Evolutionary conservation across 2,888 invertebrate species (phyloP).

Genomic region (Drosophila neotestacea): DNA sequence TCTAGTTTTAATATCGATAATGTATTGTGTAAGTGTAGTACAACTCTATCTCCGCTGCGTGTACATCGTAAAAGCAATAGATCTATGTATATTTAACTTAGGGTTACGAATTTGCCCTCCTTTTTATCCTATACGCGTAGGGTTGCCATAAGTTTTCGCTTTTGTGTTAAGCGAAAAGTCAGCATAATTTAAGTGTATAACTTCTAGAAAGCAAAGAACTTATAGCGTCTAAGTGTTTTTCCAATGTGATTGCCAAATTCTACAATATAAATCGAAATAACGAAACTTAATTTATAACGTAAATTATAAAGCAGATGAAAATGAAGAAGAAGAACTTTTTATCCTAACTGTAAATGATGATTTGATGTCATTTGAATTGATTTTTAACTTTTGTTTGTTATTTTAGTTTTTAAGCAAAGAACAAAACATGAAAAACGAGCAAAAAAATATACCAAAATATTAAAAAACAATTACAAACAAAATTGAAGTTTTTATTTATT

Average conservation of each 20-base stretch:
- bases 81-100: conserved; percentile 30
- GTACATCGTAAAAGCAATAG: conserved; percentile 79
- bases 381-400: conserved; percentile 73
- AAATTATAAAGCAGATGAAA: conserved; percentile 15
- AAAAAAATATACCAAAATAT: conserved; percentile 24
- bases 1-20: conserved; percentile 45
- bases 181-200: conserved; percentile 41
- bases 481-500: conserved; percentile 46
- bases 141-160: conserved; percentile 57
- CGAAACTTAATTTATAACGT: conserved; percentile 55
- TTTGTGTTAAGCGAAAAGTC: conserved; percentile 33
- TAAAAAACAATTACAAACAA: conserved; percentile 35
- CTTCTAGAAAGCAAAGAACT: conserved; percentile 70
- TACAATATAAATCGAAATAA: conserved; percentile 59
- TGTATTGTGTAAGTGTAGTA: conserved; percentile 36
- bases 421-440: conserved; percentile 24
- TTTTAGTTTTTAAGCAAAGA: conserved; percentile 72
- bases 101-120: conserved; percentile 19
- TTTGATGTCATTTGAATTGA: conserved; percentile 47
- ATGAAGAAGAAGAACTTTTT: conserved; percentile 24
- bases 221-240: conserved; percentile 78
- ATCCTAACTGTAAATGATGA: conserved; percentile 38
- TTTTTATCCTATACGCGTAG: conserved; percentile 17
- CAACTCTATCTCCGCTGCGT: conserved; percentile 62
- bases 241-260: conserved; percentile 81